A percentile compares a stretch with the other conserved stretches of the same genome.
Conservation (phyloP, 1,140 invertebrate species). For the Drosophila erecta region DNA sequence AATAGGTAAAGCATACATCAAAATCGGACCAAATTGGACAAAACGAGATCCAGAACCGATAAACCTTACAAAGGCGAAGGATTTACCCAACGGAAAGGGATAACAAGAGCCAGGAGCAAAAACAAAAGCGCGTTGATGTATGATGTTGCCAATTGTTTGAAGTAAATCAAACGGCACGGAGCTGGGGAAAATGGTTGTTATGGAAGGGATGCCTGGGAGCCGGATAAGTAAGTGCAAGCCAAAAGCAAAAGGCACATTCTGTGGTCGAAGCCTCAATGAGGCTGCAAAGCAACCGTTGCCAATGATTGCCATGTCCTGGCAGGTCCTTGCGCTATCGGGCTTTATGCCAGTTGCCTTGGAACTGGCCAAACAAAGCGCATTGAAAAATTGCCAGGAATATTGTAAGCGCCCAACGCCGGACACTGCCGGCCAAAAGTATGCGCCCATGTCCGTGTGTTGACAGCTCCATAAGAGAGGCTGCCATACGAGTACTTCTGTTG, state of each 20-base stretch:
- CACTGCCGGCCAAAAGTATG: slow-evolving; percentile 40
- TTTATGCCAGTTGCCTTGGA: slow-evolving; percentile 39
- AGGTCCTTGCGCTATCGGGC: slow-evolving; percentile 30
- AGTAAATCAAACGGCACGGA: slow-evolving; percentile 76
- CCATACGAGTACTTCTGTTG: slow-evolving; percentile 59
- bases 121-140: slow-evolving; percentile 75
- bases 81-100: slow-evolving; percentile 33
- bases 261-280: slow-evolving; percentile 44
- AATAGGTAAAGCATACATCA: slow-evolving; percentile 2
- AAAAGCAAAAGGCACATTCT: slow-evolving; percentile 65
- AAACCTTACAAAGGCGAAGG: slow-evolving; percentile 7
- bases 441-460: slow-evolving; percentile 48
- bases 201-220: slow-evolving; percentile 22
- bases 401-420: slow-evolving; percentile 50
- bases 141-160: slow-evolving; percentile 83
- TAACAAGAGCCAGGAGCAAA: slow-evolving; percentile 44
- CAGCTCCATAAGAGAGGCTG: slow-evolving; percentile 46
- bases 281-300: slow-evolving; percentile 52
- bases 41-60: slow-evolving; percentile 16
- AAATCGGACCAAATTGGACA: slow-evolving; percentile 29
- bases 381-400: slow-evolving; percentile 78
- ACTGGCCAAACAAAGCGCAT: slow-evolving; percentile 67
- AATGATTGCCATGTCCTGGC: slow-evolving; percentile 54
- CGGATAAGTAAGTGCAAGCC: slow-evolving; percentile 52
- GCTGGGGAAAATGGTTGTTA: slow-evolving; percentile 5